Base-by-base conservation (phyloP, 2,888 invertebrate genomes). In the Cetonia aurata region DNA sequence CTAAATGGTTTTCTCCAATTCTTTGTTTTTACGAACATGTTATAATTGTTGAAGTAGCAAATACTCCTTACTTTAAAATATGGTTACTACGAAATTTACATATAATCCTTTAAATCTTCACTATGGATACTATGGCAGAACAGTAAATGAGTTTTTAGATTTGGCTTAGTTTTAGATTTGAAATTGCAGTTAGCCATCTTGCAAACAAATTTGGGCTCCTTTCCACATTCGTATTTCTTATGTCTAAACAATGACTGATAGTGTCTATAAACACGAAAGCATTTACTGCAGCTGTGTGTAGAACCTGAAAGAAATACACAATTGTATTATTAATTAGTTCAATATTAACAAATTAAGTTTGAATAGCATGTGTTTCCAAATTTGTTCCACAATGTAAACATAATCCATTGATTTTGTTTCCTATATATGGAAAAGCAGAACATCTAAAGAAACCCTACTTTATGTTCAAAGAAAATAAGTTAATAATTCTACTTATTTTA, bases 191-290 rank as follows among this genome's bases (percentile, higher is more conserved):
- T 50, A 6, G 44, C 44, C 17, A 69, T 6, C 53, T 53, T 69
- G 17, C 71, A 71, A 10, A 44, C 42, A 31, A 59, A 55, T 41
- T 68, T 46, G 4, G 88, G 92, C 81, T 87, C 91, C 85, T 89
- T 90, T 77, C 89, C 91, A 86, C 90, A 92, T 86, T 90, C 92
- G 80, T 88, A 89, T 83, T 89, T 88, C 76, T 88, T 87, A 83
- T 91, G 91, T 15, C 90, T 86, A 80, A 88, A 86, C 53, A 90
- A 86, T 82, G 87, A 87, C 81, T 86, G 86, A 80, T 86, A 86
- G 76, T 87, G 87, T 82, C 86, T 87, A 83, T 87, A 88, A 15
- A 50, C 67, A 70, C 70, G 72, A 17, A 19, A 48, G 50, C 77
- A 77, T 13, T 66, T 67, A 12, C 37, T 13, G 46, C 72, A 72